phyloP scores from a whole-genome alignment of 2,888 invertebrate genomes.

The Eupithecia insigniata region DNA sequence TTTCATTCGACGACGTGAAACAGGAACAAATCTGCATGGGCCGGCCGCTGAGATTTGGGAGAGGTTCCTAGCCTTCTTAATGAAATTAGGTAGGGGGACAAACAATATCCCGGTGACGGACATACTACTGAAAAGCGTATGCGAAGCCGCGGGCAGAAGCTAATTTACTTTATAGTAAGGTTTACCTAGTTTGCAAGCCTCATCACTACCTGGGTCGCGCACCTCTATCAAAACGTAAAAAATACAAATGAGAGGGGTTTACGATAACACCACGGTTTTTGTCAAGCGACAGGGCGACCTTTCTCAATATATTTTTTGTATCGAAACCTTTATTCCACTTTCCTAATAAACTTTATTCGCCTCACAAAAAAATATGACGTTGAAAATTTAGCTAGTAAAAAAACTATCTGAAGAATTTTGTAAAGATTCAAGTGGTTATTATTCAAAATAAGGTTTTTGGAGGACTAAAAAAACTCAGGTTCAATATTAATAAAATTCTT shows the following conservation, averaged over 20 bases:
- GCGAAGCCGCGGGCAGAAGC: no score
- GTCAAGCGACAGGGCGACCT: constrained; percentile 79
- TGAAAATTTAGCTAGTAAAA: constrained; percentile 41
- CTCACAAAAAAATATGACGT: constrained; percentile 52
- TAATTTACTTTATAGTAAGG: no score
- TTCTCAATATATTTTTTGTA: constrained; percentile 77
- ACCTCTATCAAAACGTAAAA: constrained; percentile 75
- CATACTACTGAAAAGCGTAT: no score
- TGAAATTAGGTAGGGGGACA: no score
- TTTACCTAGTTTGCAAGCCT: constrained; percentile 65
- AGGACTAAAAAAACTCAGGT: background rate
- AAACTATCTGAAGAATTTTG: constrained; percentile 35
- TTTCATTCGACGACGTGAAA: no score
- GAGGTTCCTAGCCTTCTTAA: no score
- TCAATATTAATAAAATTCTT: background rate
- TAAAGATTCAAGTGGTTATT: constrained; percentile 33
- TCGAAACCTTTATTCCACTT: constrained; percentile 76
- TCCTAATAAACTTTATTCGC: constrained; percentile 82
- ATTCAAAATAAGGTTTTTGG: constrained; percentile 17
- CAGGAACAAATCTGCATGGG: no score
- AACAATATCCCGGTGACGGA: no score
- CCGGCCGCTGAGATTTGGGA: no score
- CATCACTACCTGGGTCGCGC: constrained; percentile 60
- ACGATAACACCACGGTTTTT: constrained; percentile 74
- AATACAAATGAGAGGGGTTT: constrained; percentile 76